These are phyloP conservation scores for Jaculus jaculus DNA, from an alignment of 2,113 vertebrate genomes.

Conservation along the genomic window DNA sequence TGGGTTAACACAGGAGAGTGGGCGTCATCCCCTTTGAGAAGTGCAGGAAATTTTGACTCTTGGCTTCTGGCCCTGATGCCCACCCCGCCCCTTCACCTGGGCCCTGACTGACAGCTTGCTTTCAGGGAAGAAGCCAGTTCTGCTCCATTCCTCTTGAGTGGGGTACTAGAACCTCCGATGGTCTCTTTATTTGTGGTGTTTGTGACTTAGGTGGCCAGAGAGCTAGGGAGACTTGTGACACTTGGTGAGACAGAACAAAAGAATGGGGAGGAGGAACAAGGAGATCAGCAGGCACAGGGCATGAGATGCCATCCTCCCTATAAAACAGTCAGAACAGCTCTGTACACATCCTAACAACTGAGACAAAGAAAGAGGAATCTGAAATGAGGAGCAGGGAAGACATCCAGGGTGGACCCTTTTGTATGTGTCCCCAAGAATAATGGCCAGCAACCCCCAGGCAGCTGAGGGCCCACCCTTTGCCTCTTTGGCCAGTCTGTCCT, in stretches of 20 bases:
- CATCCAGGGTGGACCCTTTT: not conserved
- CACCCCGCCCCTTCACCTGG: no score
- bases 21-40: not conserved
- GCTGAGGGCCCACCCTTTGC: not conserved
- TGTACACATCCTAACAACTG: not conserved
- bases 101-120: no score
- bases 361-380: not conserved
- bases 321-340: not conserved
- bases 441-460: not conserved
- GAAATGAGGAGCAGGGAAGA: no score
- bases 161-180: no score
- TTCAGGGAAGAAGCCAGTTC: not conserved
- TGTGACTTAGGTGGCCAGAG: no score
- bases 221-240: not conserved
- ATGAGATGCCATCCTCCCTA: accelerated
- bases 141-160: not conserved
- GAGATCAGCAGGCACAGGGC: not conserved
- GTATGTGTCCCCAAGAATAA: no score
- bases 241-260: no score
- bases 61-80: not conserved
- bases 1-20: no score
- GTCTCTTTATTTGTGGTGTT: not conserved
- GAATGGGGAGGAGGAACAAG: no score
- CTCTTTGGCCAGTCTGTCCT: not conserved
- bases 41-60: not conserved